Percentiles rank a stretch among this genome's conserved stretches.
phyloP scores from a whole-genome alignment of 2,797 vertebrate genomes.

The Iguana delicatissima region DNA sequence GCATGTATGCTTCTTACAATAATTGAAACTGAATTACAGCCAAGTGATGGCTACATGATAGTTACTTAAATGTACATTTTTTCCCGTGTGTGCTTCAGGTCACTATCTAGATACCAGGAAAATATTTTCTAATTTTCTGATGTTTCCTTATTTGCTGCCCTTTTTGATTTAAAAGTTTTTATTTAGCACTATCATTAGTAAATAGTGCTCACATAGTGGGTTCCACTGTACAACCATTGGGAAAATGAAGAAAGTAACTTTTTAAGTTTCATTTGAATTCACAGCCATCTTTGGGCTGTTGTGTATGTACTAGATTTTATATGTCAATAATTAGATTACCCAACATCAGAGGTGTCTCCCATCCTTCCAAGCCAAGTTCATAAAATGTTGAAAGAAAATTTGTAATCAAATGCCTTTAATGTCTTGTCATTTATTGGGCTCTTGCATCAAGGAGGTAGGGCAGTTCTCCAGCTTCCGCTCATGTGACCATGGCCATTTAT shows the following conservation, averaged over 20 bases:
- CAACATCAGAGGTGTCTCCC: background rate
- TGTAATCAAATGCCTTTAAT: background rate
- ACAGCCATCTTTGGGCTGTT: background rate
- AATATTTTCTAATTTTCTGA: background rate
- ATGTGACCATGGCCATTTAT: no score
- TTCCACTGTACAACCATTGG: background rate
- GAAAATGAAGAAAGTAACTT: background rate
- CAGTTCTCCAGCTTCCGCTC: no score
- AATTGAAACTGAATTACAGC: background rate
- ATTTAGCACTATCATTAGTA: background rate
- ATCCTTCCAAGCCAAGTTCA: background rate
- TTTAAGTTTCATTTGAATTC: background rate
- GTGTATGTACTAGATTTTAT: background rate
- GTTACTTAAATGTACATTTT: background rate
- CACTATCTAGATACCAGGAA: background rate
- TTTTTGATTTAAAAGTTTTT: background rate
- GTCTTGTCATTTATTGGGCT: background rate
- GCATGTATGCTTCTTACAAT: background rate
- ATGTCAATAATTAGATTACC: background rate
- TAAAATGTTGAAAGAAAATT: background rate
- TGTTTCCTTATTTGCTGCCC: no score
- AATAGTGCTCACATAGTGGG: no score
- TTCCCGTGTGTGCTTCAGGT: background rate
- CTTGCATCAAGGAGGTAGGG: no score
- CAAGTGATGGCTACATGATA: background rate